Conservation (phyloP, 2,797 vertebrate genomes). For the Ciconia nigra region DNA sequence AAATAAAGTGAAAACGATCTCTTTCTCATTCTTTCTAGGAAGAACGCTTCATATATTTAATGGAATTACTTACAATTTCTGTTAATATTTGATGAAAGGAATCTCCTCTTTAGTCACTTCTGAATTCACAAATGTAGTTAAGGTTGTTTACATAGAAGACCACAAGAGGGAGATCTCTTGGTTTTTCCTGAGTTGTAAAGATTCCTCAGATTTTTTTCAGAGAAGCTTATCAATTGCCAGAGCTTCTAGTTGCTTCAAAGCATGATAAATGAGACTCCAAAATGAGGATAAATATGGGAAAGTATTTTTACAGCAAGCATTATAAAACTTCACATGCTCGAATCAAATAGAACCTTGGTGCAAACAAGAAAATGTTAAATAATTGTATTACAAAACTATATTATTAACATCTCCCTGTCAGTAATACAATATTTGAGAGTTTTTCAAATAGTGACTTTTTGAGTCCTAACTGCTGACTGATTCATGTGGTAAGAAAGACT, state of each 20-base stretch:
- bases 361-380: background rate
- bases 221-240: background rate
- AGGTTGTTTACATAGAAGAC: background rate
- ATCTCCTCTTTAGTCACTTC: background rate
- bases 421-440: background rate
- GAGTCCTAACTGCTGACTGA: background rate
- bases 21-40: slow-evolving; percentile 67
- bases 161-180: slow-evolving; percentile 46
- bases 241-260: background rate
- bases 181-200: background rate
- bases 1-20: slow-evolving; percentile 74
- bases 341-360: background rate
- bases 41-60: background rate
- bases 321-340: background rate
- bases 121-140: background rate
- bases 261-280: background rate
- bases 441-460: background rate
- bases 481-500: background rate
- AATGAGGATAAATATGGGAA: background rate
- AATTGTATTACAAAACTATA: background rate
- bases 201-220: background rate
- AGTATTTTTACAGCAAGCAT: background rate
- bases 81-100: background rate
- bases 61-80: slow-evolving; percentile 6
- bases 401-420: background rate